Evolutionary conservation across 2,888 invertebrate genomes (phyloP).

Genomic region (Idaea aversata): DNA sequence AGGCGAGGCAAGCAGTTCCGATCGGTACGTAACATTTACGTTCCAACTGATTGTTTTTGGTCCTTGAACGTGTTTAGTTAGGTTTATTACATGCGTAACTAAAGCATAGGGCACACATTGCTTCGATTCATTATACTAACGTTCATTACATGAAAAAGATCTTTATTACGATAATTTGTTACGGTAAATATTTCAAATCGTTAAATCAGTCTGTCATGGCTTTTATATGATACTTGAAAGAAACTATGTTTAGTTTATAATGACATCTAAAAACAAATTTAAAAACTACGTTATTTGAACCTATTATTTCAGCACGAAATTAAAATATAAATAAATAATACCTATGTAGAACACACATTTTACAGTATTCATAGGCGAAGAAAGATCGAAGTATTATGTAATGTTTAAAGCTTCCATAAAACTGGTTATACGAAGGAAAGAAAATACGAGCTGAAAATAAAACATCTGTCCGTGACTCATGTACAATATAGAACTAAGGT

Average conservation of each 20-base stretch:
- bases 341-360: constrained; percentile 32
- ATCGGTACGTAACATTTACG: constrained; percentile 13
- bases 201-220: too few relatives aligned
- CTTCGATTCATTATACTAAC: constrained; percentile 11
- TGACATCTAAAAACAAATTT: too few relatives aligned
- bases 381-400: constrained; percentile 59
- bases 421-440: constrained; percentile 56
- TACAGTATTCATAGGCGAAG: constrained; percentile 44
- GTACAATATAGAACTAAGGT: constrained; percentile 56
- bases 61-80: constrained; percentile 54
- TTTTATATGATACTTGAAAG: not conserved
- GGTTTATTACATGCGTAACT: constrained; percentile 32
- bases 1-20: constrained; percentile 17
- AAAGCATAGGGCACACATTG: constrained; percentile 16
- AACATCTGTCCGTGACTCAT: constrained; percentile 67
- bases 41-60: constrained; percentile 43
- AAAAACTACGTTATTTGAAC: not conserved
- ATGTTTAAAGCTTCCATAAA: constrained; percentile 64
- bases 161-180: too few relatives aligned
- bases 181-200: too few relatives aligned
- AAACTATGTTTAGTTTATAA: not conserved
- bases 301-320: not conserved
- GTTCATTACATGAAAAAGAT: too few relatives aligned
- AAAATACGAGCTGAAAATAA: constrained; percentile 60
- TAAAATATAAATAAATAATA: not conserved